Percentiles rank a stretch among this genome's conserved stretches.
Conservation (phyloP, 2,888 invertebrate genomes). For the Ecdyonurus torrentis region DNA sequence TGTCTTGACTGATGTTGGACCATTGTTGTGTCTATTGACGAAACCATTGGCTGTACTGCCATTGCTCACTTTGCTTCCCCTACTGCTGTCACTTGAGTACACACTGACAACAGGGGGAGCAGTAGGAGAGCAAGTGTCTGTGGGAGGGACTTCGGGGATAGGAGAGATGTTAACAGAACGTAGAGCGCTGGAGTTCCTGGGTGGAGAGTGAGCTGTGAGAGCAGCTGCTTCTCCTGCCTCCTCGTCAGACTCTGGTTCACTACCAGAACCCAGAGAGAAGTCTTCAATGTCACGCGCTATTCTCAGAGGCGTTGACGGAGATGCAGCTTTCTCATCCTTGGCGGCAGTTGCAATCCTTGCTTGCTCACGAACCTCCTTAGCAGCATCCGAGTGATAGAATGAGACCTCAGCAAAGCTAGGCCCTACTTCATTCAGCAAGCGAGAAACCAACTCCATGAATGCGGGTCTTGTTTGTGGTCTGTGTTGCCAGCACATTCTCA, state of each 20-base stretch:
- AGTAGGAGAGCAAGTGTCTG: not conserved
- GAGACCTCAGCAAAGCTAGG: slow-evolving; percentile 32
- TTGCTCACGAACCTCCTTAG: slow-evolving; percentile 25
- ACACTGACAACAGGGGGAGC: slow-evolving; percentile 2
- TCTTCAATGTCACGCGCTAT: slow-evolving; percentile 19
- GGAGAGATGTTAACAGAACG: slow-evolving; percentile 8
- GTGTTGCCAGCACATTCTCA: slow-evolving; percentile 87
- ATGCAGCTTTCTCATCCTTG: not conserved
- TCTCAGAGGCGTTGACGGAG: slow-evolving; percentile 15
- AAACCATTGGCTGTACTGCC: slow-evolving; percentile 18
- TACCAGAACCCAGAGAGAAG: slow-evolving; percentile 16
- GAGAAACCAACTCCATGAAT: slow-evolving; percentile 66
- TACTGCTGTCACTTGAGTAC: slow-evolving; percentile 14
- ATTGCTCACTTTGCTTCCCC: slow-evolving; percentile 18
- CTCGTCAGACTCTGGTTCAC: slow-evolving; percentile 14
- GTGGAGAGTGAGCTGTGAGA: not conserved
- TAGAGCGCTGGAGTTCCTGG: slow-evolving; percentile 5
- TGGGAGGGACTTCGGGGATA: not conserved
- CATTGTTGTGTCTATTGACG: slow-evolving; percentile 11
- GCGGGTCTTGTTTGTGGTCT: slow-evolving; percentile 61
- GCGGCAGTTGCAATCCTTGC: slow-evolving; percentile 3
- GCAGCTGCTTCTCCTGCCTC: slow-evolving; percentile 7
- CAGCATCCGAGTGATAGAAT: slow-evolving; percentile 42
- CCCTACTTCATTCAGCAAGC: slow-evolving; percentile 48
- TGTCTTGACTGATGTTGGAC: too few relatives aligned